phyloP scores from a whole-genome alignment of 2,113 vertebrate species.

The Ceratotherium simum region DNA sequence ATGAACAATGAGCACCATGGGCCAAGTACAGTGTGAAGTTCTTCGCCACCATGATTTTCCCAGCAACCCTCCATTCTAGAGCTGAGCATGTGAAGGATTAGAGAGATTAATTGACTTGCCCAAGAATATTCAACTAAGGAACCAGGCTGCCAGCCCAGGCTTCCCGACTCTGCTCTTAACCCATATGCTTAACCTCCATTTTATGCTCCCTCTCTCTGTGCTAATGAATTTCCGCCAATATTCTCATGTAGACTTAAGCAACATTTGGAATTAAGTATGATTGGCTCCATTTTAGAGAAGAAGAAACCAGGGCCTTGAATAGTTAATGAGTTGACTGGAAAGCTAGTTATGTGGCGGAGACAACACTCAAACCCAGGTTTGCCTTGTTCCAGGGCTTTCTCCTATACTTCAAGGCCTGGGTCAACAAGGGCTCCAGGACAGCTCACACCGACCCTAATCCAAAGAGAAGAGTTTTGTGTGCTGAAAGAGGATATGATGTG shows the following conservation, averaged over 20 bases:
- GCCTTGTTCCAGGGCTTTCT: background rate
- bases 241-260: background rate
- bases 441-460: background rate
- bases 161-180: background rate
- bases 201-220: background rate
- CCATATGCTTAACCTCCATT: background rate
- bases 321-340: background rate
- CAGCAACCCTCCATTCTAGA: background rate
- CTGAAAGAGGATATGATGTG: too few species aligned
- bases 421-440: fast-evolving
- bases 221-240: background rate
- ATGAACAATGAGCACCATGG: fast-evolving
- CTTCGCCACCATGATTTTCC: background rate
- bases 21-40: background rate
- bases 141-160: background rate
- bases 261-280: background rate
- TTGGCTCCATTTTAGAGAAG: background rate
- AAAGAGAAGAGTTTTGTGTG: background rate
- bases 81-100: background rate
- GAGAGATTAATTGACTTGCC: background rate
- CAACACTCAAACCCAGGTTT: background rate
- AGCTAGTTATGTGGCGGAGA: background rate
- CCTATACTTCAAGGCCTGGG: background rate
- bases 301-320: background rate
- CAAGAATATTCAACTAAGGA: background rate